Conservation (phyloP, 2,113 vertebrate species). For the Pelmatolapia mariae region DNA sequence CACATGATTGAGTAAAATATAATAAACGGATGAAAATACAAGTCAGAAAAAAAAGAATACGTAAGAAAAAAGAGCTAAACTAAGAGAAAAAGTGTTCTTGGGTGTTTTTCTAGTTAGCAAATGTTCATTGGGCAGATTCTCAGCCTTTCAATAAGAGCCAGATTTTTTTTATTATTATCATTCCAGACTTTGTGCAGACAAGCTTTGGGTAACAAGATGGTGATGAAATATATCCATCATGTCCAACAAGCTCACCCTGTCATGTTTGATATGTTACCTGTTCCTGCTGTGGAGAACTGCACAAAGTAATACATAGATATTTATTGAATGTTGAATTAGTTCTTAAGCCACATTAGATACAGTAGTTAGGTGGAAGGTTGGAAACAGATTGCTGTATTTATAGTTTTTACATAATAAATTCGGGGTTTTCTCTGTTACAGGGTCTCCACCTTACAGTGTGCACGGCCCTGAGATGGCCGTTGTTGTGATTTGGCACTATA, state of each 20-base stretch:
- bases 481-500: background rate
- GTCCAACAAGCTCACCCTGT: background rate
- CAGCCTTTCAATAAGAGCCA: background rate
- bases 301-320: background rate
- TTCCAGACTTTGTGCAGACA: background rate
- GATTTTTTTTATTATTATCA: background rate
- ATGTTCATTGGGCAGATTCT: accelerated
- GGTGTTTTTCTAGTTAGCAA: background rate
- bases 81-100: background rate
- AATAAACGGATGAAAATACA: too few relatives aligned
- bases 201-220: background rate
- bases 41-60: too few relatives aligned
- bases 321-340: background rate
- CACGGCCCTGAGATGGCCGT: background rate
- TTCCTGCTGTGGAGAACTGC: background rate
- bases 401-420: background rate
- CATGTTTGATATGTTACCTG: background rate
- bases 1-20: too few relatives aligned
- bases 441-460: background rate
- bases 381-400: background rate
- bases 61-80: too few relatives aligned
- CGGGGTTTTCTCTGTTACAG: background rate
- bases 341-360: background rate
- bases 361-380: background rate
- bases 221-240: background rate